phyloP scores from a whole-genome alignment of 1,140 invertebrate genomes.

The Diploscapter pachys region DNA sequence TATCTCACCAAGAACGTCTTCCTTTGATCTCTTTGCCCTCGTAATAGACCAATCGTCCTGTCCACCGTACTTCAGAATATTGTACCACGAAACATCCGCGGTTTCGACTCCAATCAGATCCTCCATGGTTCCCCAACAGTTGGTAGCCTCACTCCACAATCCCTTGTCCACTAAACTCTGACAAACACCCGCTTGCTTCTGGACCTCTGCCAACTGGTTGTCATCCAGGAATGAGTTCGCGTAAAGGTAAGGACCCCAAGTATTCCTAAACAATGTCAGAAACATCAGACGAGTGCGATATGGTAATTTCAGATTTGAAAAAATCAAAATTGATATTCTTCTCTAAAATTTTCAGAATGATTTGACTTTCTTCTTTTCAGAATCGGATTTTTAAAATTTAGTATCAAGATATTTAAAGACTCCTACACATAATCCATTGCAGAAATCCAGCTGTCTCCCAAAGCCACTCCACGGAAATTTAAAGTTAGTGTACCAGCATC shows the following conservation, averaged over 20 bases:
- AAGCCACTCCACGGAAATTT: conserved; percentile 73
- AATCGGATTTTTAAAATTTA: too few species aligned
- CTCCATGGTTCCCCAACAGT: conserved; percentile 69
- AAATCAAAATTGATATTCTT: too few species aligned
- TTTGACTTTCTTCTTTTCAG: too few species aligned
- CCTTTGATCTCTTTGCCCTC: not conserved
- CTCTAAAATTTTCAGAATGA: too few species aligned
- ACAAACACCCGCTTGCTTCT: conserved; percentile 52
- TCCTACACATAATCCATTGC: conserved; percentile 72
- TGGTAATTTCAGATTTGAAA: too few species aligned
- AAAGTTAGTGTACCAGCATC: conserved; percentile 67
- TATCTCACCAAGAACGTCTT: conserved; percentile 4
- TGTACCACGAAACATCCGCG: conserved; percentile 74
- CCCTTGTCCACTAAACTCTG: conserved; percentile 59
- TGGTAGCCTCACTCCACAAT: conserved; percentile 67
- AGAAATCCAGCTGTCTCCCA: conserved; percentile 82
- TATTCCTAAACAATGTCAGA: conserved; percentile 57
- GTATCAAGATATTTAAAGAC: too few species aligned
- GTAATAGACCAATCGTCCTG: conserved; percentile 40
- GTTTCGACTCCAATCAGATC: conserved; percentile 63
- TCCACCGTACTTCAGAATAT: conserved; percentile 65
- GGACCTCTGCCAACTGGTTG: conserved; percentile 58
- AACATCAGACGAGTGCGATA: too few species aligned
- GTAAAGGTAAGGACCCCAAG: conserved; percentile 75
- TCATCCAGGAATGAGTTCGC: conserved; percentile 66